A percentile compares a stretch with the other conserved stretches of the same genome.
Evolutionary conservation across 2,888 invertebrate genomes (phyloP).

Genomic region (Lordiphosa fenestrarum): DNA sequence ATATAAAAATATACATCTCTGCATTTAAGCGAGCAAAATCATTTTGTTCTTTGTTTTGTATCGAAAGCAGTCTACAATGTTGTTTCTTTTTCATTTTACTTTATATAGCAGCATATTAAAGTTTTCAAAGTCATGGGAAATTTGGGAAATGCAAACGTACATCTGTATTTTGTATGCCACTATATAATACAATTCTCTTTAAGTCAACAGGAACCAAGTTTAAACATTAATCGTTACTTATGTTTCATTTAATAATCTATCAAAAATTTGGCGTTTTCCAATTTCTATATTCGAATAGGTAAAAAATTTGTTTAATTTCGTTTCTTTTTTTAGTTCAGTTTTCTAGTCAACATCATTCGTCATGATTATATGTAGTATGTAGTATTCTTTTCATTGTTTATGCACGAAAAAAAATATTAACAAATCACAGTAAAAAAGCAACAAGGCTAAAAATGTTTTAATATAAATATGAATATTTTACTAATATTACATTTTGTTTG

Average conservation of each 20-base stretch:
- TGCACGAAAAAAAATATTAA: constrained; percentile 59
- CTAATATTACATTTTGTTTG: constrained; percentile 12
- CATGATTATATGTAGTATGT: constrained; percentile 18
- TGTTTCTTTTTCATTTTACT: neutral
- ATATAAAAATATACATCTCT: constrained; percentile 19
- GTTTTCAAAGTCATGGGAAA: neutral
- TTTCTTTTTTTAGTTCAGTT: constrained; percentile 20
- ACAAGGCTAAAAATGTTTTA: constrained; percentile 54
- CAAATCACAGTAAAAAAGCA: constrained; percentile 73
- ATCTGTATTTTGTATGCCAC: constrained; percentile 30
- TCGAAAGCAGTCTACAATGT: constrained; percentile 46
- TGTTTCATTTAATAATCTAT: constrained; percentile 25
- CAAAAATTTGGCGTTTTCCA: constrained; percentile 44
- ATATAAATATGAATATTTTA: constrained; percentile 14
- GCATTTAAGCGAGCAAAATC: constrained; percentile 39
- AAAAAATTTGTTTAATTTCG: constrained; percentile 45
- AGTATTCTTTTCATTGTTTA: constrained; percentile 40
- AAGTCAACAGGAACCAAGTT: constrained; percentile 64
- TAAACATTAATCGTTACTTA: constrained; percentile 39
- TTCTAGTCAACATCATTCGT: constrained; percentile 47
- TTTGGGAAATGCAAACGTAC: neutral
- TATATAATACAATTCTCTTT: constrained; percentile 44
- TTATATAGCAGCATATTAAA: constrained; percentile 24
- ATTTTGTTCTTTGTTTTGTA: constrained; percentile 17
- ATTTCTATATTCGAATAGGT: constrained; percentile 19